phyloP scores from a whole-genome alignment of 1,140 invertebrate genomes.

The Cyclina sinensis region DNA sequence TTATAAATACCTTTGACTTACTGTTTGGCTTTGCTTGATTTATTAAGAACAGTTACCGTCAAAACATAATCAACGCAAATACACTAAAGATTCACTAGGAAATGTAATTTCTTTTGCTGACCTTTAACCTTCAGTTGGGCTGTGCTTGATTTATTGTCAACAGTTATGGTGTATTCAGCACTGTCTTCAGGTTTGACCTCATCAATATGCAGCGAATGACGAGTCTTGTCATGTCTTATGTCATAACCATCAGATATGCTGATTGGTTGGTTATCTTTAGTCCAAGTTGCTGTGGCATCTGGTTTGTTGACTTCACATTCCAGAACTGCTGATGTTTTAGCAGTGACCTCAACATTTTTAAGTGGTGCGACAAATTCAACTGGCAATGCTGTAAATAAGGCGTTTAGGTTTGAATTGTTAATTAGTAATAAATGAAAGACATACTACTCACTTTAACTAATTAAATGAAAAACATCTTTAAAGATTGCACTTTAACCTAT shows the following conservation, averaged over 20 bases:
- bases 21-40: too few relatives aligned
- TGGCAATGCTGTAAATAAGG: slow-evolving; percentile 74
- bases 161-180: slow-evolving; percentile 87
- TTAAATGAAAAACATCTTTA: too few relatives aligned
- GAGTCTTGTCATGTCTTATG: slow-evolving; percentile 93
- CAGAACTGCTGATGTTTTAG: slow-evolving; percentile 75
- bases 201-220: slow-evolving; percentile 93
- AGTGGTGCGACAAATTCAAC: slow-evolving; percentile 80
- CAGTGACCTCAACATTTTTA: slow-evolving; percentile 74
- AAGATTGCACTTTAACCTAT: too few relatives aligned
- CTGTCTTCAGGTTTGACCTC: slow-evolving; percentile 87
- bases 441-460: too few relatives aligned
- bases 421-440: too few relatives aligned
- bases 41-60: too few relatives aligned
- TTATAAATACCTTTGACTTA: too few relatives aligned
- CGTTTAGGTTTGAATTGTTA: too few relatives aligned
- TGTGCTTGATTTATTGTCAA: slow-evolving; percentile 88
- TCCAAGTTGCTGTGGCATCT: slow-evolving; percentile 93
- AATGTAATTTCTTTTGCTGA: too few relatives aligned
- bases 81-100: too few relatives aligned
- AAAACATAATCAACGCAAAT: too few relatives aligned
- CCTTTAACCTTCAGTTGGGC: slow-evolving; percentile 81
- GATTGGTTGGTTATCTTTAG: slow-evolving; percentile 90
- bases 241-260: slow-evolving; percentile 92
- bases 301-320: slow-evolving; percentile 90